These are phyloP conservation scores for Stramonita haemastoma DNA, from an alignment of 2,888 invertebrate species.

Conservation along the genomic window DNA sequence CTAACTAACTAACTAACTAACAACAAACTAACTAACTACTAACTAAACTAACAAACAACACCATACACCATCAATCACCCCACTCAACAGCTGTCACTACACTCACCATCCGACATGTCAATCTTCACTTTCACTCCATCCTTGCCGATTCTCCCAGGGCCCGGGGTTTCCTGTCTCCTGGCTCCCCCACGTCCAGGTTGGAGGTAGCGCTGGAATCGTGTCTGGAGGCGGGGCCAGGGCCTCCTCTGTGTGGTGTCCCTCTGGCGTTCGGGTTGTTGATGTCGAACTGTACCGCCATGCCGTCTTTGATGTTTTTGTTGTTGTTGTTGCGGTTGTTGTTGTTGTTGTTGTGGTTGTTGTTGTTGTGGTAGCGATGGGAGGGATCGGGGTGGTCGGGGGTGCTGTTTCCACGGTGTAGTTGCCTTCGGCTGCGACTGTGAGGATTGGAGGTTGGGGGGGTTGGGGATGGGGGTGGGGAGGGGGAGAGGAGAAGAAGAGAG, in stretches of 20 bases:
- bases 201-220: constrained; percentile 7
- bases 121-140: constrained; percentile 28
- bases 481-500: background rate
- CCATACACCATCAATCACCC: background rate
- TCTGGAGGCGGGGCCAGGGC: background rate
- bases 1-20: too few relatives aligned
- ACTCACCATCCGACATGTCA: background rate
- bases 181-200: constrained; percentile 24
- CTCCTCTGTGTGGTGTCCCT: background rate
- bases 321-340: background rate
- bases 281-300: constrained; percentile 33
- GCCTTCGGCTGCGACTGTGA: constrained; percentile 80
- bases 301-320: constrained; percentile 11
- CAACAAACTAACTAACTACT: too few relatives aligned
- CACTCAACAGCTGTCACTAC: background rate
- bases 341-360: background rate
- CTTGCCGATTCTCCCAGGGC: background rate
- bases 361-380: constrained; percentile 43
- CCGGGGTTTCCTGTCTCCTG: background rate
- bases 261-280: constrained; percentile 25
- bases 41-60: background rate
- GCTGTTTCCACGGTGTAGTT: constrained; percentile 84
- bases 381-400: constrained; percentile 62
- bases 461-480: background rate
- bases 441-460: background rate